A percentile compares a stretch with the other conserved stretches of the same genome.
Conservation (phyloP, 2,113 vertebrate genomes). For the Riparia riparia region DNA sequence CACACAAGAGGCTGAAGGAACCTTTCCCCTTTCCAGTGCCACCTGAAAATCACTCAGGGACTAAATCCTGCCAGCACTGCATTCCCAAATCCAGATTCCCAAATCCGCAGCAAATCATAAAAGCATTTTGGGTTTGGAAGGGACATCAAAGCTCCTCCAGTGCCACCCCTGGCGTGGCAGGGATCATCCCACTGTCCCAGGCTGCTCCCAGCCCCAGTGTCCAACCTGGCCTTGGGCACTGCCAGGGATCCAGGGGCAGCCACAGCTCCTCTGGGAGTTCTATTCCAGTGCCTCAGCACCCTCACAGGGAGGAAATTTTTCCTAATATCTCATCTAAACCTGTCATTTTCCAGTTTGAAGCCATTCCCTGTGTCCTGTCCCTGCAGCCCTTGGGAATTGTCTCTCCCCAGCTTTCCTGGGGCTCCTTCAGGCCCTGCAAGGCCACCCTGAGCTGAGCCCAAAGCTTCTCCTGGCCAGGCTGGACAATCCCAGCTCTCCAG, state of each 20-base stretch:
- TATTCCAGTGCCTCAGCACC: too few relatives aligned
- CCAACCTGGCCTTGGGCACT: not conserved
- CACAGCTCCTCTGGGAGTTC: too few relatives aligned
- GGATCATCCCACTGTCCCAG: not conserved
- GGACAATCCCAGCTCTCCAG: not conserved
- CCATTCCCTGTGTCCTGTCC: not conserved
- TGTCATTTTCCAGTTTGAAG: too few relatives aligned
- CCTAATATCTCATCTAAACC: too few relatives aligned
- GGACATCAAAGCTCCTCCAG: accelerated
- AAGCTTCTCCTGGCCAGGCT: not conserved
- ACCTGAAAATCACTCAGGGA: not conserved
- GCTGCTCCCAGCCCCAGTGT: not conserved
- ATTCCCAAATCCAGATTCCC: not conserved
- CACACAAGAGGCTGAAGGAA: not conserved
- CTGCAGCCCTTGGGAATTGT: not conserved
- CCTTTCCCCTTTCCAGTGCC: not conserved
- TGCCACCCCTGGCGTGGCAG: not conserved
- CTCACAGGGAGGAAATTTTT: not conserved
- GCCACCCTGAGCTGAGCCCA: not conserved
- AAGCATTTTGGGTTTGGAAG: not conserved
- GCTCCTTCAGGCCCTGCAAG: too few relatives aligned
- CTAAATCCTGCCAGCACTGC: not conserved
- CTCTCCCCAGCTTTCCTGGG: too few relatives aligned
- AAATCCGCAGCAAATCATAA: not conserved
- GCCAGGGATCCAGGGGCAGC: not conserved